phyloP scores from a whole-genome alignment of 1,140 invertebrate species.

The Cataglyphis hispanica region DNA sequence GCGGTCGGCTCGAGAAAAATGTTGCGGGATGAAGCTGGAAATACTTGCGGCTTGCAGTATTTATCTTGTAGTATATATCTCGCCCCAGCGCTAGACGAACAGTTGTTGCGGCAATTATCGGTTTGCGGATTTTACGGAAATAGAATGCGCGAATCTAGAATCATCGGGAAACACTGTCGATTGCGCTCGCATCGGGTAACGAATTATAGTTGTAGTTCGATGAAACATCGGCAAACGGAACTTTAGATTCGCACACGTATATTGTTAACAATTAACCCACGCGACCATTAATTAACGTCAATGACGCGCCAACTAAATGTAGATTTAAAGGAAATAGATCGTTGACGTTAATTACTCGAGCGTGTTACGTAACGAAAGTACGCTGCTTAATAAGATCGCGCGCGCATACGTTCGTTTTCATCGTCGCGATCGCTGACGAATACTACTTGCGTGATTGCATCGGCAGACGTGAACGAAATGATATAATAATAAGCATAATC shows the following conservation, averaged over 20 bases:
- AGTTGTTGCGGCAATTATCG: conserved; percentile 28
- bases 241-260: conserved; percentile 28
- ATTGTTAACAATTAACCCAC: conserved; percentile 30
- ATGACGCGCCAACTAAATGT: not conserved
- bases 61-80: conserved; percentile 18
- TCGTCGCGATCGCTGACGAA: conserved; percentile 19
- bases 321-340: conserved; percentile 24
- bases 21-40: conserved; percentile 20
- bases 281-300: conserved; percentile 35
- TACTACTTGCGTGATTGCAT: conserved; percentile 1
- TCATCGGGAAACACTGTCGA: not conserved
- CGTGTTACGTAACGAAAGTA: conserved; percentile 16
- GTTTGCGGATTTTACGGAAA: conserved; percentile 22
- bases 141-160: conserved; percentile 24
- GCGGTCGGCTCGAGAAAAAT: conserved; percentile 48
- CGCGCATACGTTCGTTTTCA: not conserved
- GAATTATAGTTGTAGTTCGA: conserved; percentile 20
- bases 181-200: not conserved
- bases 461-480: not conserved
- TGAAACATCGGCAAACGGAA: conserved; percentile 22
- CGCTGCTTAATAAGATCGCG: conserved; percentile 37
- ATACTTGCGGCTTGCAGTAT: conserved; percentile 18
- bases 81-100: not conserved
- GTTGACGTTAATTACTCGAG: conserved; percentile 39
- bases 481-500: conserved; percentile 29